Percentiles rank a stretch among this genome's conserved stretches.
phyloP scores from a whole-genome alignment of 2,888 invertebrate genomes.

The Epistrophe eligans region DNA sequence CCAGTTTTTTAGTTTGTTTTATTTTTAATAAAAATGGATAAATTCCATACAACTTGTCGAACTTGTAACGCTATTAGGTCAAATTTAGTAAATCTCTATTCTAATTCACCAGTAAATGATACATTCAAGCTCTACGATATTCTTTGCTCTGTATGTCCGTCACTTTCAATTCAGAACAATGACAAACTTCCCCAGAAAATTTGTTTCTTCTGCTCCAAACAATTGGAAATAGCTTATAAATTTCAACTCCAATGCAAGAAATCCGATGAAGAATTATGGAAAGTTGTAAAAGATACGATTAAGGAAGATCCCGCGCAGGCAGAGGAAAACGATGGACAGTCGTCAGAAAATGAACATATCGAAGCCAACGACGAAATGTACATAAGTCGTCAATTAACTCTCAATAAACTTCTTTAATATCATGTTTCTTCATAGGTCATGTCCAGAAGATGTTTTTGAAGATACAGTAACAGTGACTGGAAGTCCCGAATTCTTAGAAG shows the following conservation, averaged over 20 bases:
- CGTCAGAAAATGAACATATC: conserved; percentile 52
- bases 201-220: conserved; percentile 79
- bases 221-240: conserved; percentile 79
- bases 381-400: neutral
- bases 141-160: conserved; percentile 50
- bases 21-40: conserved; percentile 40
- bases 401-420: neutral
- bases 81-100: conserved; percentile 41
- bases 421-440: neutral
- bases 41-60: conserved; percentile 48
- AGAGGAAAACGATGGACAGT: conserved; percentile 29
- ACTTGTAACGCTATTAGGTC: conserved; percentile 53
- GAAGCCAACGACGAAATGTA: conserved; percentile 10
- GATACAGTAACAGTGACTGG: neutral
- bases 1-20: neutral
- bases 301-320: conserved; percentile 6
- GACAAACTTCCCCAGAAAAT: conserved; percentile 80
- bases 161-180: conserved; percentile 55
- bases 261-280: conserved; percentile 78
- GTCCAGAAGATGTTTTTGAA: neutral
- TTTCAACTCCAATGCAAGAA: conserved; percentile 79
- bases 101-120: conserved; percentile 6
- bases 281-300: conserved; percentile 55
- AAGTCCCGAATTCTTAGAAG: conserved; percentile 45
- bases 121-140: conserved; percentile 1